phyloP scores from a whole-genome alignment of 2,888 invertebrate species.

The Macropis europaea region DNA sequence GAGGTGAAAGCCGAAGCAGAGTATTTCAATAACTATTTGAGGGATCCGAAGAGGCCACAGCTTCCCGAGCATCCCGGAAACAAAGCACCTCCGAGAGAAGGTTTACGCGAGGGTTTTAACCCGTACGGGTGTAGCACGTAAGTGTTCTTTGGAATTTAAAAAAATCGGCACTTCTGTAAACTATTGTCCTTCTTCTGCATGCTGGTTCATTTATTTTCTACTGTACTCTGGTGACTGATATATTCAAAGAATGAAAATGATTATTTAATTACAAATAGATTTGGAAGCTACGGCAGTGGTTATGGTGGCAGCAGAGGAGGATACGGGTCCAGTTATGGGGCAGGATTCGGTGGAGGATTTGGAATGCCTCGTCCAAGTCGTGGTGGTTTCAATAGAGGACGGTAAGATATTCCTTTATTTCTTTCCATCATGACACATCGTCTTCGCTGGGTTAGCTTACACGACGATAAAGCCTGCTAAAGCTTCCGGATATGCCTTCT shows the following conservation, averaged over 20 bases:
- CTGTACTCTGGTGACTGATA: too few species aligned
- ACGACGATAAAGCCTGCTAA: background rate
- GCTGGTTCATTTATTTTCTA: too few species aligned
- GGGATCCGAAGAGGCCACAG: constrained; percentile 96
- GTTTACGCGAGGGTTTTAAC: constrained; percentile 79
- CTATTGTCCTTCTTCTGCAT: too few species aligned
- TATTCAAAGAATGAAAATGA: too few species aligned
- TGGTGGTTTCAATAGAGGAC: constrained; percentile 80
- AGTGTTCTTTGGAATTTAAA: too few species aligned
- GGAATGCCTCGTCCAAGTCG: constrained; percentile 80
- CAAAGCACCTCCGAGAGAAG: constrained; percentile 79
- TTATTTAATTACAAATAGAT: constrained; percentile 58
- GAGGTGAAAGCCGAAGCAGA: constrained; percentile 98
- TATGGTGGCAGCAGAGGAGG: constrained; percentile 70
- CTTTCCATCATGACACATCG: background rate
- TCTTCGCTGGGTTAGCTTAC: background rate
- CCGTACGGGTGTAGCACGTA: constrained; percentile 72
- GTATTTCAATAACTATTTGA: constrained; percentile 98
- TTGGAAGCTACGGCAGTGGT: constrained; percentile 75
- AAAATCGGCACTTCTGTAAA: too few species aligned
- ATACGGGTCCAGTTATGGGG: constrained; percentile 71
- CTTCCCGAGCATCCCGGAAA: constrained; percentile 91
- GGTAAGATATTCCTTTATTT: constrained; percentile 69
- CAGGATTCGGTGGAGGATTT: constrained; percentile 67
- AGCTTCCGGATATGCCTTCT: background rate